Evolutionary conservation across 2,113 vertebrate genomes (phyloP).

Genomic region (Pituophis catenifer): DNA sequence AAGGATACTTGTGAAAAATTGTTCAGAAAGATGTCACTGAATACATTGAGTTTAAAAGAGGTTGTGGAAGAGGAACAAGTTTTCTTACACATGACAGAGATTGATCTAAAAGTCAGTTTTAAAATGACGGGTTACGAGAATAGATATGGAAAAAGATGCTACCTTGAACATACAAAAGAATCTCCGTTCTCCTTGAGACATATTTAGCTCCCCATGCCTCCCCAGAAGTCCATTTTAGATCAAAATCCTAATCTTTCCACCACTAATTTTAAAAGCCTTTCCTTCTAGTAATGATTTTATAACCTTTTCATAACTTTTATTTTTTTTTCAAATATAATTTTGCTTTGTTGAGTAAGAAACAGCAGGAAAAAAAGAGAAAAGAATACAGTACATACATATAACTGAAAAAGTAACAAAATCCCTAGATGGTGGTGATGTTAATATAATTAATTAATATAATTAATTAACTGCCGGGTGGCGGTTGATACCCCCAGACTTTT

Average conservation of each 20-base stretch:
- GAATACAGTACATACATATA: not conserved
- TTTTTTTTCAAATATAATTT: not conserved
- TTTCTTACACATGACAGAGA: not conserved
- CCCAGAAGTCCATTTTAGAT: not conserved
- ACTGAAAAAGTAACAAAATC: not conserved
- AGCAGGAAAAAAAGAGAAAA: not conserved
- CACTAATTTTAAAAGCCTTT: not conserved
- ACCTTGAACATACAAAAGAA: not conserved
- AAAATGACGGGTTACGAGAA: not conserved
- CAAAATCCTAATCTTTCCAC: not conserved
- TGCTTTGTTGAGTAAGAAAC: not conserved
- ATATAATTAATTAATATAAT: too few relatives aligned
- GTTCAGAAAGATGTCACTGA: not conserved
- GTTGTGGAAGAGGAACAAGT: not conserved
- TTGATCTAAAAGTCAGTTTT: not conserved
- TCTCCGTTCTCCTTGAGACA: not conserved
- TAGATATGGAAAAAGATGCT: not conserved
- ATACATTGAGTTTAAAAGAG: not conserved
- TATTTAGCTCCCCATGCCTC: not conserved
- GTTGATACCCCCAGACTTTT: too few relatives aligned
- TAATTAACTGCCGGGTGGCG: too few relatives aligned
- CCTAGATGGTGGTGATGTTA: not conserved
- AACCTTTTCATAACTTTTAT: not conserved
- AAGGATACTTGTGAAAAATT: not conserved
- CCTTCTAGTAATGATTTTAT: not conserved